Evolutionary conservation across 1,140 invertebrate genomes (phyloP).

Genomic region (Solenopsis fugax): DNA sequence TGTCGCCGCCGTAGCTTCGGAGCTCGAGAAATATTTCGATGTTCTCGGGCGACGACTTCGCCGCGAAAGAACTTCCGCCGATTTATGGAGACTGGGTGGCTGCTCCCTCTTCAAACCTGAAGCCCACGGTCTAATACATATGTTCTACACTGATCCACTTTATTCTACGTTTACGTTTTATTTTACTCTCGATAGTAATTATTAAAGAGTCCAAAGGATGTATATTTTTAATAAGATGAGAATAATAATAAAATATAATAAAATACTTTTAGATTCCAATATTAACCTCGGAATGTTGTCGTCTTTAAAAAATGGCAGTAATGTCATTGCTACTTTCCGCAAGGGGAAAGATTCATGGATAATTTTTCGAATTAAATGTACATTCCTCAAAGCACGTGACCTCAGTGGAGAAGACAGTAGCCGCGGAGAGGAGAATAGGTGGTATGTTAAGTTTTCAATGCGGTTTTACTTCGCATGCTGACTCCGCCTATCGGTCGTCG

Average conservation of each 20-base stretch:
- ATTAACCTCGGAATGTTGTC: not conserved
- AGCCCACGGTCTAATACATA: constrained; percentile 11
- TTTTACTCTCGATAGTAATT: not conserved
- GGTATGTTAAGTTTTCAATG: not conserved
- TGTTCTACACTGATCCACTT: not conserved
- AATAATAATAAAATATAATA: constrained; percentile 27
- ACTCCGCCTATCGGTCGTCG: not conserved
- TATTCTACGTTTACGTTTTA: not conserved
- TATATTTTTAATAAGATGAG: constrained; percentile 24
- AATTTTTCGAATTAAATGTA: constrained; percentile 11
- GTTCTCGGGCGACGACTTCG: constrained; percentile 1
- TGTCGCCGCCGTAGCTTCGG: constrained; percentile 11
- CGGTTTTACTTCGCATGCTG: not conserved
- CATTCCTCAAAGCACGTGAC: constrained; percentile 6
- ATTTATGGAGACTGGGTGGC: not conserved
- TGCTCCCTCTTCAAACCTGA: constrained; percentile 9
- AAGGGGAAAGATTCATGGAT: constrained; percentile 6
- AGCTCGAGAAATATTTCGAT: not conserved
- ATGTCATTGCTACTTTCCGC: constrained; percentile 1
- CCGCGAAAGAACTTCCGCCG: constrained; percentile 40
- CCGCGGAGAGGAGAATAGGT: constrained; percentile 5
- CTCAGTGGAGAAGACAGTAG: constrained; percentile 37
- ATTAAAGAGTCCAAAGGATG: not conserved
- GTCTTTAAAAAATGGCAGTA: constrained; percentile 39
- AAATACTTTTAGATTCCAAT: constrained; percentile 7